phyloP scores from a whole-genome alignment of 2,888 invertebrate genomes.

The Dynastes tityus region DNA sequence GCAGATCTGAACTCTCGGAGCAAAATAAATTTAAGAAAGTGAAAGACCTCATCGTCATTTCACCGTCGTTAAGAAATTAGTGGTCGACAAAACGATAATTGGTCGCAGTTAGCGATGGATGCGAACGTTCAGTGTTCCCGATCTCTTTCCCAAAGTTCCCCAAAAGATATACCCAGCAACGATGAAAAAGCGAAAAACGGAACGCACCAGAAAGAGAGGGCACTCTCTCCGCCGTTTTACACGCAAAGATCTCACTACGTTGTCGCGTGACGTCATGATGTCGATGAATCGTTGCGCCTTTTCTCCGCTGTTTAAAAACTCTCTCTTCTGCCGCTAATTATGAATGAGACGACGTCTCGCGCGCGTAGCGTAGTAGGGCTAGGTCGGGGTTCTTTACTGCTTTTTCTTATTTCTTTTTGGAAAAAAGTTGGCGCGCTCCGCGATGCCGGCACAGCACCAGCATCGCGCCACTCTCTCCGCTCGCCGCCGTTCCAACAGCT shows the following conservation, averaged over 20 bases:
- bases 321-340: conserved; percentile 66
- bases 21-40: conserved; percentile 32
- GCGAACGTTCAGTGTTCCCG: neutral
- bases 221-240: conserved; percentile 53
- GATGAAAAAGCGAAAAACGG: conserved; percentile 16
- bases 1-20: too few species aligned
- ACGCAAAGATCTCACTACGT: conserved; percentile 55
- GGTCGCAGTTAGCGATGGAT: conserved; percentile 17
- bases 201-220: conserved; percentile 8
- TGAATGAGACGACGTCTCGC: conserved; percentile 68
- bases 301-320: conserved; percentile 45
- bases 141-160: too few species aligned
- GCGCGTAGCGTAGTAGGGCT: conserved; percentile 69
- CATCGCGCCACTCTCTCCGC: conserved; percentile 47
- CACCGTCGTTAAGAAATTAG: conserved; percentile 43
- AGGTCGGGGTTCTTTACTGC: conserved; percentile 70
- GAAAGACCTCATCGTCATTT: conserved; percentile 39
- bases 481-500: conserved; percentile 63
- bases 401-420: conserved; percentile 65
- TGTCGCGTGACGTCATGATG: conserved; percentile 58
- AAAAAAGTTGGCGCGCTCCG: conserved; percentile 64
- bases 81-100: conserved; percentile 20
- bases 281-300: conserved; percentile 60
- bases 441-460: conserved; percentile 51
- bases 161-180: neutral